Base-by-base conservation (phyloP, 1,140 invertebrate genomes). In the Drosophila virilis region DNA sequence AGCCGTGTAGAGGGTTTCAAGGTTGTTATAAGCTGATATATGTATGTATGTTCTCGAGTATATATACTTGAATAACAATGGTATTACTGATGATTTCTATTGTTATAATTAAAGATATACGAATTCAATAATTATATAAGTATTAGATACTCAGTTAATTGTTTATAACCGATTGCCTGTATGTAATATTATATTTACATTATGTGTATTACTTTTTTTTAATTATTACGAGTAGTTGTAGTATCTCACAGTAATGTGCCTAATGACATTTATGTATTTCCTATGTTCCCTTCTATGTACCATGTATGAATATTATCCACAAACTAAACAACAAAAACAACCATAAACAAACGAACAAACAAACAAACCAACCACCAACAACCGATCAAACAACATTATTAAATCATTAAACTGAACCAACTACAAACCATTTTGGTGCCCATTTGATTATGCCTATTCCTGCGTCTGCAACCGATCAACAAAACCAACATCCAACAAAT, bases 221-320 rank as follows among this genome's bases (percentile, higher is more conserved):
- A 17, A 43, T 32, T 48, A 9, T 54, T 55, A 43, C 5, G n/a
- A 15, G 28, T 68, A 40, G 35, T 9, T 70, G 13, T 22, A 38
- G 1, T 52, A 15, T 10, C 8, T 35, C 12, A 40, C 2, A 13
- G 40, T 7, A 42, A 42, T 42, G 40, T 42, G 40, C 48, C 61
- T 84, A 80, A 61, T 77, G 28, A 28, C 65, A 35, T 61, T 68
- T 59, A 45, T 85, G 52, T 80, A 77, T 77, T 80, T 85, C 58
- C 73, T 74, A 46, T 80, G 77, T 83, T 74, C 68, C 82, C 74
- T 77, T 85, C 59, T 54, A 90, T 90, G 69, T 74, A 72, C 80
- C 60, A 71, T 72, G 55, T 37, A 65, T 74, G 65, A 69, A 54
- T 50, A 67, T 64, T 60, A 52, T 58, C 75, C 75, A 50, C 50